Percentiles rank a stretch among this genome's conserved stretches.
Evolutionary conservation across 2,113 vertebrate species (phyloP).

Genomic region (Dryoscopus gambensis): DNA sequence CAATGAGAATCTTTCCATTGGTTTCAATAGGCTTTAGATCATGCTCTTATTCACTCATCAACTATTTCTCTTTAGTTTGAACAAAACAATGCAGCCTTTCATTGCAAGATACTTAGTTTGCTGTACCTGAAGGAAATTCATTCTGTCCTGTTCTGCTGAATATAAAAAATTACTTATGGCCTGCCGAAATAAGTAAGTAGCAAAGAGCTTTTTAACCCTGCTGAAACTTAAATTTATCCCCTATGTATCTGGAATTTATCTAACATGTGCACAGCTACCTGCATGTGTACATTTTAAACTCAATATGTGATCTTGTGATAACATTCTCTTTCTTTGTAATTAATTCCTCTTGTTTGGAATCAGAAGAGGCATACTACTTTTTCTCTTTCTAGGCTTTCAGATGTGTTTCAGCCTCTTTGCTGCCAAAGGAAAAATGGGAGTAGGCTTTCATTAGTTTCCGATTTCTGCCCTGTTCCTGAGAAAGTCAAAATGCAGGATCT

Average conservation of each 20-base stretch:
- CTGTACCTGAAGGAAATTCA: not conserved
- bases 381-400: not conserved
- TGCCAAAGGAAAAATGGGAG: not conserved
- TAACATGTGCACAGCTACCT: not conserved
- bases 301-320: not conserved
- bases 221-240: not conserved
- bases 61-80: constrained; percentile 17
- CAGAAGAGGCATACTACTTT: not conserved
- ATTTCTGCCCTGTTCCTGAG: not conserved
- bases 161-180: not conserved
- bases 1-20: constrained; percentile 46
- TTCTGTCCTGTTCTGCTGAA: not conserved
- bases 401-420: not conserved
- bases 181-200: not conserved
- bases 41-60: constrained; percentile 20
- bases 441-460: not conserved
- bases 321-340: not conserved
- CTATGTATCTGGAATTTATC: not conserved
- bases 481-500: not conserved
- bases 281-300: not conserved
- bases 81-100: constrained; percentile 33
- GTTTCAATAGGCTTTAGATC: constrained; percentile 50
- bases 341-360: not conserved
- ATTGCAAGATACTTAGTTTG: not conserved
- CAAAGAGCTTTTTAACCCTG: not conserved